Evolutionary conservation across 2,113 vertebrate genomes (phyloP).

Genomic region (Elgaria multicarinata): DNA sequence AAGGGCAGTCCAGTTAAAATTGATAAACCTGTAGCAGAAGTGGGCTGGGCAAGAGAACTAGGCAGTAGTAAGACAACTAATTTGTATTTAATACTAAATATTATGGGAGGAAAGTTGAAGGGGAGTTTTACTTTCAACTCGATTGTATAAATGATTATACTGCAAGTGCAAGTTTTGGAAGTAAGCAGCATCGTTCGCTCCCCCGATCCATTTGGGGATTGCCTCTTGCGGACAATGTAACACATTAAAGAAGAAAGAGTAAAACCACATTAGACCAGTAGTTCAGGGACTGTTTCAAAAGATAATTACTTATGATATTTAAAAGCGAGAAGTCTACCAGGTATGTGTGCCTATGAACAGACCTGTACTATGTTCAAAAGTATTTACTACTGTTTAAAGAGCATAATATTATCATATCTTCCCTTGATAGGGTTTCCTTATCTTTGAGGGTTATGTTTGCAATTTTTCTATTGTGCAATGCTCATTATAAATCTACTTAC

Average conservation of each 20-base stretch:
- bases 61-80: background rate
- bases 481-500: background rate
- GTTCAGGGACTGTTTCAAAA: background rate
- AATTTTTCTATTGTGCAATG: background rate
- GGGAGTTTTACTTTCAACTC: background rate
- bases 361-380: fast-evolving
- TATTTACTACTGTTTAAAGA: background rate
- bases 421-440: background rate
- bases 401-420: background rate
- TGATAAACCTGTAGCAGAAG: background rate
- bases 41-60: background rate
- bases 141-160: background rate
- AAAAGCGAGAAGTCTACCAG: fast-evolving
- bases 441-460: background rate
- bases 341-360: fast-evolving
- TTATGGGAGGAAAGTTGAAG: background rate
- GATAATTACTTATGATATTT: background rate
- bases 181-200: too few species aligned
- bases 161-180: too few species aligned
- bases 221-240: background rate
- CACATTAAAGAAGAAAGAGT: background rate
- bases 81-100: background rate
- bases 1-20: background rate
- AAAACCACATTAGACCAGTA: background rate
- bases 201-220: too few species aligned